phyloP scores from a whole-genome alignment of 1,140 invertebrate species.

The Drosophila yakuba region DNA sequence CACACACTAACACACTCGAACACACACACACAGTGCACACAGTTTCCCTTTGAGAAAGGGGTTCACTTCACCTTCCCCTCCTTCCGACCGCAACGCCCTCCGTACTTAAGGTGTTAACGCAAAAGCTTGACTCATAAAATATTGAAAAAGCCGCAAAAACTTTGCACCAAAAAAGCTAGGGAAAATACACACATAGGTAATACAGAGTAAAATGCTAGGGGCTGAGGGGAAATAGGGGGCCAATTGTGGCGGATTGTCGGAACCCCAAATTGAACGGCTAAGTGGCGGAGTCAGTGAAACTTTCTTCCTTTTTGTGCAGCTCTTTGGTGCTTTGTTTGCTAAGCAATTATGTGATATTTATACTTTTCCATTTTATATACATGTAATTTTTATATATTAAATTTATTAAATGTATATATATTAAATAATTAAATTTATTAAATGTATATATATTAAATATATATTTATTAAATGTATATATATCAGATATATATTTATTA shows the following conservation, averaged over 20 bases:
- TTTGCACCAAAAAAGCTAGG: constrained; percentile 72
- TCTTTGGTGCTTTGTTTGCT: not conserved
- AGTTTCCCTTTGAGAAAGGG: not conserved
- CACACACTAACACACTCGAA: constrained; percentile 45
- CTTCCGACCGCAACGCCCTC: constrained; percentile 68
- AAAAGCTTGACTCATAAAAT: constrained; percentile 84
- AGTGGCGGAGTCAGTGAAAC: constrained; percentile 51
- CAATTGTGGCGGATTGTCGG: constrained; percentile 26
- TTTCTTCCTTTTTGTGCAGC: constrained; percentile 42
- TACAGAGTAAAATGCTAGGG: constrained; percentile 4
- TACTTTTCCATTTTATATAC: too few relatives aligned
- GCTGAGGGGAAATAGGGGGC: not conserved
- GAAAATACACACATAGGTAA: constrained; percentile 35
- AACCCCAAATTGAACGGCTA: constrained; percentile 71
- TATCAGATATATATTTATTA: not conserved
- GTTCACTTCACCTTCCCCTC: not conserved
- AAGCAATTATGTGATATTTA: not conserved
- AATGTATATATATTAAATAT: too few relatives aligned
- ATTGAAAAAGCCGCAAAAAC: constrained; percentile 84
- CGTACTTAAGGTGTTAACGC: constrained; percentile 82
- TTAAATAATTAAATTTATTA: too few relatives aligned
- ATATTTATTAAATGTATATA: not conserved
- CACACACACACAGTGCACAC: not conserved
- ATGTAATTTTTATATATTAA: too few relatives aligned
- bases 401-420: not conserved